Evolutionary conservation across 2,888 invertebrate genomes (phyloP), one percentile per base, ranked within the genome.

Genomic region (Hedya salicella): DNA sequence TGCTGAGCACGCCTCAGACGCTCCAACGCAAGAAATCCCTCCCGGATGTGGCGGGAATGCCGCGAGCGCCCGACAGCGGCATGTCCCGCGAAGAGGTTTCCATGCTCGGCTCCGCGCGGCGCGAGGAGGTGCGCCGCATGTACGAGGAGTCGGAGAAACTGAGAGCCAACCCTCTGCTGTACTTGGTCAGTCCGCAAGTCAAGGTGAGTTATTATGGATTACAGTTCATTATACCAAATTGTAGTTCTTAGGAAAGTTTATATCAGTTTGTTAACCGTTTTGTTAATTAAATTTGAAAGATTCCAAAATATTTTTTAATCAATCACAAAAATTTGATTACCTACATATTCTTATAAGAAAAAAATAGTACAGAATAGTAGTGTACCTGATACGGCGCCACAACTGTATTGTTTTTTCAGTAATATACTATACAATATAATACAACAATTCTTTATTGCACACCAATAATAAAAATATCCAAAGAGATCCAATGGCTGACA

Each of bases 1-100:
- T 95, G 92, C 89, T 96, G 86, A 96, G 96, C 83, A 95, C 95
- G 74, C 95, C 95, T 82, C 95, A 95, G 84, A 94, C 96, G 77
- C 93, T 98, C 78, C 97, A 97, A 91, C 95, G 97, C 77, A 98
- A 98, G 93, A 99, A 99, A 91, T 99, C 98, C 75, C 95, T 99
- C 91, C 99, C 99, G 61, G 99, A 99, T 92, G 96, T 98, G 80
- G 96, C 97, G 80, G 95, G 95, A 70, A 94, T 97, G 87, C 96
- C 97, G 66, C 95, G 96, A 68, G 94, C 96, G 74, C 94, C 95
- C 65, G 95, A 96, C 75, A 95, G 95, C 94, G 73, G 95, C 75
- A 97, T 99, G 96, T 96, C 98, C 61, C 95, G 99, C 66, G 98
- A 98, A 88, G 98, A 99, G 92, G 98, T 98, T 57, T 98, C 98